Evolutionary conservation across 23 tunicate species (phyloP), one percentile per base, ranked within the genome.

Genomic region (Ciona savignyi): DNA sequence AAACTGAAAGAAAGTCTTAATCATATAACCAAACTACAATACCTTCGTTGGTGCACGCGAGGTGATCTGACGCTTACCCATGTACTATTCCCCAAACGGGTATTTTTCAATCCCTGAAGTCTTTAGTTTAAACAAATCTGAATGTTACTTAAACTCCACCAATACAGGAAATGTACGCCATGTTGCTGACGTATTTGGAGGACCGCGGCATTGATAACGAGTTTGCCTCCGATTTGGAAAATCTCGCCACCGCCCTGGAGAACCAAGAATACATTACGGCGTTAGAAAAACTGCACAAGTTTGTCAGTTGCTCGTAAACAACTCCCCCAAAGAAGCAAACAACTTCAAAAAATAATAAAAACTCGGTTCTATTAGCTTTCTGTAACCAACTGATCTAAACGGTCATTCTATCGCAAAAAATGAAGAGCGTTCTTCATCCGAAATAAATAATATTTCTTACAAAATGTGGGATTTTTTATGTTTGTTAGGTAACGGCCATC

Each of bases 161-260:
- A 42, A 6, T 42, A 42, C 73, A 85, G 91, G 70, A 51, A 22
- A 21, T 91, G 34, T 91, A 91, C 76, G 61, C 74, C 30, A 35
- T 35, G 20, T 80, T 91, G 70, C 21, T 75, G 20, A 76, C 27
- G 6, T 91, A 67, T 34, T 72, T 91, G 1, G 77, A 77, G 31
- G 97, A 84, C 23, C 83, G 97, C 0, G 86, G 86, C 2, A 72
- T 91, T 23, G 71, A 71, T 49, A 75, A 80, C 32, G 76, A 81
- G 25, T 85, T 91, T 61, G 91, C 86, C 1, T 80, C 75, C 25
- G 91, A 91, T 32, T 2, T 91, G 0, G 35, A 83, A 27, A 70
- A 91, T 0, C 23, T 84, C 24, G 83, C 97, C 2, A 84, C 91
- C 26, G 91, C 86, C 0, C 71, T 88, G 34, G 97, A 91, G 71